These are phyloP conservation scores for Drosophila kikkawai DNA, from an alignment of 1,140 invertebrate genomes.

Conservation along the genomic window DNA sequence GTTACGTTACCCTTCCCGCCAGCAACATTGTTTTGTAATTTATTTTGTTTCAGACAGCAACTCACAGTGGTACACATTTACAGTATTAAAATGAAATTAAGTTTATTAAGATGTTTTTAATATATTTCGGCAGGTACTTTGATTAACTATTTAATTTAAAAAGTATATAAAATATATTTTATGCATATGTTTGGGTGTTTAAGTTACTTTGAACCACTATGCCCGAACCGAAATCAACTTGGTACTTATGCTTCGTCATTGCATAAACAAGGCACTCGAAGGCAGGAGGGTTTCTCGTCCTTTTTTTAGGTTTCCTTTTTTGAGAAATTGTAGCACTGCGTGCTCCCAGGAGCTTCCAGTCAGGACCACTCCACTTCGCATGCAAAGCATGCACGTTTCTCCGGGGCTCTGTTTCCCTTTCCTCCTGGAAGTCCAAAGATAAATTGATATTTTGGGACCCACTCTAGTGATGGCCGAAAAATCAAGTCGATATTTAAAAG, in stretches of 20 bases:
- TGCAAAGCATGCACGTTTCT: constrained; percentile 71
- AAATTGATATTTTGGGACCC: constrained; percentile 75
- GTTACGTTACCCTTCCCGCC: neutral
- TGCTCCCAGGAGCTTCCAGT: constrained; percentile 37
- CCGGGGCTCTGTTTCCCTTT: constrained; percentile 34
- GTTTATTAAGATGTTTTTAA: too few relatives aligned
- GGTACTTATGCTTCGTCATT: constrained; percentile 80
- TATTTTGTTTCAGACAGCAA: constrained; percentile 76
- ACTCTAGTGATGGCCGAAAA: constrained; percentile 30
- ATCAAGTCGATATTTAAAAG: constrained; percentile 3
- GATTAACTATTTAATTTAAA: neutral
- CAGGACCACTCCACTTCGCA: constrained; percentile 50
- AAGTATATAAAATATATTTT: neutral
- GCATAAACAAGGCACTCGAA: constrained; percentile 56
- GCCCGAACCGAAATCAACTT: constrained; percentile 52
- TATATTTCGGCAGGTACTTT: too few relatives aligned
- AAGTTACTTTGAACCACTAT: neutral
- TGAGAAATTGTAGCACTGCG: constrained; percentile 77
- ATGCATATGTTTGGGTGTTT: neutral
- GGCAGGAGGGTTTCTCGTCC: constrained; percentile 24
- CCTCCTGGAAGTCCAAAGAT: constrained; percentile 54
- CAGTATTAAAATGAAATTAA: too few relatives aligned
- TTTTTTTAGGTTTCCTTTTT: constrained; percentile 24
- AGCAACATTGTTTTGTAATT: constrained; percentile 80
- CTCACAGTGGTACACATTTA: neutral